Conservation (phyloP, 2,797 vertebrate genomes). For the Onychomys torridus region DNA sequence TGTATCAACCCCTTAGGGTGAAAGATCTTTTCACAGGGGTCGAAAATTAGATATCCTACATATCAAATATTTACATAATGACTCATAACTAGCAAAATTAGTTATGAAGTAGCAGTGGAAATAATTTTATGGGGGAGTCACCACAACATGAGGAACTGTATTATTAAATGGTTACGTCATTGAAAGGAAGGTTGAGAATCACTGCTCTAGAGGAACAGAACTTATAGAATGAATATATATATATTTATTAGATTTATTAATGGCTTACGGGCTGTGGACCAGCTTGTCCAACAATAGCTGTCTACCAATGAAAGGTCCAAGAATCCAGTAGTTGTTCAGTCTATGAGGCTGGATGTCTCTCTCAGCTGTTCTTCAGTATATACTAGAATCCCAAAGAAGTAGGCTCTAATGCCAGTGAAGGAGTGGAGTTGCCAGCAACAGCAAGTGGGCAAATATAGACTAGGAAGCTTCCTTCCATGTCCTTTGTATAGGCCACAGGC, state of each 20-base stretch:
- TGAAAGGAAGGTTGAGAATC: neutral
- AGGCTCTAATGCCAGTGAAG: neutral
- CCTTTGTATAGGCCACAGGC: neutral
- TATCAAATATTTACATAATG: neutral
- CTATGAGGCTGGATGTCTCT: neutral
- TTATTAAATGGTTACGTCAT: neutral
- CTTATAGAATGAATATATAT: neutral
- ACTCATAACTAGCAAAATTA: neutral
- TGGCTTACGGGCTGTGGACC: neutral
- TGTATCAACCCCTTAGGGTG: neutral
- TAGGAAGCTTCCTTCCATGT: neutral
- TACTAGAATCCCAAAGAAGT: neutral
- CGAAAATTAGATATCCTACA: neutral
- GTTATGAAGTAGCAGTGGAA: neutral
- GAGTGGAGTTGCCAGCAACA: neutral
- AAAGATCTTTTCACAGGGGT: neutral
- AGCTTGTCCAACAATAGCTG: neutral
- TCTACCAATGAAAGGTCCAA: neutral
- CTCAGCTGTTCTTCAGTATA: neutral
- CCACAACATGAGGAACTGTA: neutral
- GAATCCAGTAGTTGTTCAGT: neutral
- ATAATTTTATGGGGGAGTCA: neutral
- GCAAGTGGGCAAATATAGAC: neutral
- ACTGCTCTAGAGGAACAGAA: neutral
- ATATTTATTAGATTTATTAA: neutral